Base-by-base conservation (phyloP, 2,797 vertebrate genomes). In the Sebastes dallii region DNA sequence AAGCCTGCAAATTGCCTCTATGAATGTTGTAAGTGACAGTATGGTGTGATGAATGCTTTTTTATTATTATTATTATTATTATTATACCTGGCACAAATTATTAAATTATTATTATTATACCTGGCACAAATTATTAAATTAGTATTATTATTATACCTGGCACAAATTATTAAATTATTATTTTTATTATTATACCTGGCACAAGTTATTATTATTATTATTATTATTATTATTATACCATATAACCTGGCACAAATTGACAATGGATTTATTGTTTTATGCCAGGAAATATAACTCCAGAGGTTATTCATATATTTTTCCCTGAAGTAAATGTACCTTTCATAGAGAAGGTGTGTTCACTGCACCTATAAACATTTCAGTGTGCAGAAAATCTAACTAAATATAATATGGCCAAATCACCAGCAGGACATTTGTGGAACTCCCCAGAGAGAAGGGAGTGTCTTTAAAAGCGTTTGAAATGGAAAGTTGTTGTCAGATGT, bases 221-320 rank as follows among this genome's bases (percentile, higher is more conserved):
- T 39, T 46, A 16, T 46, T 60, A 20, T 9, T 64, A 29, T 25
- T 27, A 8, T 14, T 50, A 64, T 13, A 61, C 3, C 6, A 9
- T n/a, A 22, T 10, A 42, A 36, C 13, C 16, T 32, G 6, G 6
- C 10, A 24, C 12, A 68, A 52, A 20, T 16, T 30, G 1, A 18
- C 6, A 32, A 0, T 55, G 50, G 4, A 16, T 75, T 86, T 42
- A 64, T 71, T 71, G 24, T 74, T 66, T 78, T 14, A 69, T 61
- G 1, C 0, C 12, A 58, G 25, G 20, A 25, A 25, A 25, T 25
- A 25, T 25, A 25, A 25, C 25, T 25, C 25, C 25, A 25, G 25
- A 25, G 25, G 25, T 25, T 25, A 25, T 25, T 25, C 25, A 25
- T 25, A 25, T 25, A 12, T 25, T 62, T 56, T 29, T 30, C 50